A percentile compares a stretch with the other conserved stretches of the same genome.
Conservation (phyloP, 2,888 invertebrate genomes). For the Hermaeophaga mercurialis region DNA sequence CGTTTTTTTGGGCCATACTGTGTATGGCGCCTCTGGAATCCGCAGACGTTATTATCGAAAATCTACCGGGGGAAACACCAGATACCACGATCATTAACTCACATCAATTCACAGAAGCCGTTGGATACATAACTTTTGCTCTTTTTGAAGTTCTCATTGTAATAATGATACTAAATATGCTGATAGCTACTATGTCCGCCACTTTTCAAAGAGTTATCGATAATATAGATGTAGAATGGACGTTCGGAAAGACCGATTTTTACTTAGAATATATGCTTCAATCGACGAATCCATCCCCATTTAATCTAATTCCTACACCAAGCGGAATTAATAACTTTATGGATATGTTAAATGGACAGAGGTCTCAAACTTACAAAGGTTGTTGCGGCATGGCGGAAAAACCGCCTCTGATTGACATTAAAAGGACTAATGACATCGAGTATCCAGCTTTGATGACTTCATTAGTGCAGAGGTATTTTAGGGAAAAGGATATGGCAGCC, state of each 20-base stretch:
- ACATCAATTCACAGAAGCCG: conserved; percentile 67
- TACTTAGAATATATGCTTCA: conserved; percentile 76
- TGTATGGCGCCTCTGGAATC: conserved; percentile 70
- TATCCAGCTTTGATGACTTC: conserved; percentile 65
- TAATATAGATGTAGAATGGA: conserved; percentile 76
- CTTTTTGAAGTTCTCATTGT: conserved; percentile 74
- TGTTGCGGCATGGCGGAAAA: conserved; percentile 7
- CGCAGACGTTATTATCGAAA: conserved; percentile 69
- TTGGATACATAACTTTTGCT: conserved; percentile 71
- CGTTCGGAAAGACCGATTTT: conserved; percentile 74
- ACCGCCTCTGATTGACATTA: conserved; percentile 24
- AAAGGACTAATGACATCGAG: conserved; percentile 49
- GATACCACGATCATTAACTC: conserved; percentile 60
- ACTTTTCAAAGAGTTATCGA: conserved; percentile 73
- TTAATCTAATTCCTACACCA: conserved; percentile 71
- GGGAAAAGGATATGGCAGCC: conserved; percentile 58
- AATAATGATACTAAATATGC: conserved; percentile 76
- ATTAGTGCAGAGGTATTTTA: conserved; percentile 67
- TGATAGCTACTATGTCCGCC: conserved; percentile 80
- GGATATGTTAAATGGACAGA: conserved; percentile 59
- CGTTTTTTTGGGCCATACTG: conserved; percentile 73
- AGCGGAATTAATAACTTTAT: conserved; percentile 58
- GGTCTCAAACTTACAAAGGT: background rate
- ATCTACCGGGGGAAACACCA: conserved; percentile 59
- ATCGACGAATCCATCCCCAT: conserved; percentile 72